phyloP scores from a whole-genome alignment of 2,113 vertebrate species.

The Grus americana region DNA sequence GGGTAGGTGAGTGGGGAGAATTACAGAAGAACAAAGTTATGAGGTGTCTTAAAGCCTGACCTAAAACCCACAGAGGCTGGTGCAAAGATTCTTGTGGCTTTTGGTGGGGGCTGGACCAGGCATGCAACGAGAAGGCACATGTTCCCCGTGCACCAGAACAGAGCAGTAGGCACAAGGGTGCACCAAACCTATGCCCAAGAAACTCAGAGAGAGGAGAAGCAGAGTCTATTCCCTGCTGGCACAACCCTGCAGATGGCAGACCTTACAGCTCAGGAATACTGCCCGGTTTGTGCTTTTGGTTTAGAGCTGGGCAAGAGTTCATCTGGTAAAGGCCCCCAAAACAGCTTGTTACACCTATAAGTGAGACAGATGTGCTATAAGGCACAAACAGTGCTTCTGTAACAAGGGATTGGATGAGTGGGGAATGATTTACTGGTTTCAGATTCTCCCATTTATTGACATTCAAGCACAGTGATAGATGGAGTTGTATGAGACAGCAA shows the following conservation, averaged over 20 bases:
- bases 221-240: neutral
- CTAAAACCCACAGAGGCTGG: neutral
- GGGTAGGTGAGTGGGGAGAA: neutral
- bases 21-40: neutral
- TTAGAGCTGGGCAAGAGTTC: neutral
- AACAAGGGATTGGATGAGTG: neutral
- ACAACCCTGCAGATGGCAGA: neutral
- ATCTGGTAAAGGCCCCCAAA: neutral
- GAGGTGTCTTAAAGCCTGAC: neutral
- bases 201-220: neutral
- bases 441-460: neutral
- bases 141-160: neutral
- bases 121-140: rapidly evolving
- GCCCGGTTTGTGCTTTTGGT: neutral
- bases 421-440: neutral
- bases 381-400: neutral
- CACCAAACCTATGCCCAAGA: neutral
- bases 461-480: neutral
- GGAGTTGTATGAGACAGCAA: neutral
- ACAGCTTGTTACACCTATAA: neutral
- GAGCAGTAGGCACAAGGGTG: neutral
- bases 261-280: neutral
- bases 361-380: neutral
- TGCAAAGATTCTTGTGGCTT: neutral
- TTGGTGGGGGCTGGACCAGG: neutral